Conservation (phyloP, 2,888 invertebrate genomes). For the Parnassius glacialis region DNA sequence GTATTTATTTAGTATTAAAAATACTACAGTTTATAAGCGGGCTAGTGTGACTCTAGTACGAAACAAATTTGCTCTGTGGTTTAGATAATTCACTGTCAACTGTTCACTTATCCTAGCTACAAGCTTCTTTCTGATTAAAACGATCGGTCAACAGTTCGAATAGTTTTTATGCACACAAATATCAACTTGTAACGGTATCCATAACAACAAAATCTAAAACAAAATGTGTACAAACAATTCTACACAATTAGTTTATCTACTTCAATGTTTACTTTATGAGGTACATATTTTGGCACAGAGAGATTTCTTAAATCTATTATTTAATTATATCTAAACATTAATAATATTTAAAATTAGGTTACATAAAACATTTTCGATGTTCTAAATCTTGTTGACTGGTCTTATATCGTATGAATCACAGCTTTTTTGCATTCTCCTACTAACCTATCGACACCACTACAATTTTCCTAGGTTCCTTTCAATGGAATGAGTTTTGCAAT, state of each 20-base stretch:
- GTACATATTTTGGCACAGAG: conserved; percentile 92
- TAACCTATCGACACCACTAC: conserved; percentile 74
- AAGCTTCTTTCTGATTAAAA: conserved; percentile 11
- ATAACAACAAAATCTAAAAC: conserved; percentile 53
- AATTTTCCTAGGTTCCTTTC: conserved; percentile 62
- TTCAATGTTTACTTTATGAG: conserved; percentile 83
- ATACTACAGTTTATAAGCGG: conserved; percentile 16
- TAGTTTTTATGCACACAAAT: conserved; percentile 17
- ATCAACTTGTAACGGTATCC: conserved; percentile 30
- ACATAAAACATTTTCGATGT: conserved; percentile 80
- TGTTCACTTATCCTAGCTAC: conserved; percentile 9
- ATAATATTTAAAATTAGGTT: conserved; percentile 68
- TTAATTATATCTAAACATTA: conserved; percentile 68
- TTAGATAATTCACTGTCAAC: conserved; percentile 1
- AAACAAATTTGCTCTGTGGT: not conserved
- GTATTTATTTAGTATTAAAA: conserved; percentile 26
- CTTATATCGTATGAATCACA: conserved; percentile 79
- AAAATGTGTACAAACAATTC: conserved; percentile 62
- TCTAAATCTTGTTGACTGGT: conserved; percentile 80
- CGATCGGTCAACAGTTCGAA: not conserved
- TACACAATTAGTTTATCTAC: conserved; percentile 72
- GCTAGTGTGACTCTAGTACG: conserved; percentile 12
- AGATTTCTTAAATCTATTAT: conserved; percentile 81
- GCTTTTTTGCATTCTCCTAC: conserved; percentile 76
- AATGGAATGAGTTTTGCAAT: conserved; percentile 69